These are phyloP conservation scores for Acanthurus leucopareius DNA, from an alignment of 2,797 vertebrate genomes.

Conservation along the genomic window DNA sequence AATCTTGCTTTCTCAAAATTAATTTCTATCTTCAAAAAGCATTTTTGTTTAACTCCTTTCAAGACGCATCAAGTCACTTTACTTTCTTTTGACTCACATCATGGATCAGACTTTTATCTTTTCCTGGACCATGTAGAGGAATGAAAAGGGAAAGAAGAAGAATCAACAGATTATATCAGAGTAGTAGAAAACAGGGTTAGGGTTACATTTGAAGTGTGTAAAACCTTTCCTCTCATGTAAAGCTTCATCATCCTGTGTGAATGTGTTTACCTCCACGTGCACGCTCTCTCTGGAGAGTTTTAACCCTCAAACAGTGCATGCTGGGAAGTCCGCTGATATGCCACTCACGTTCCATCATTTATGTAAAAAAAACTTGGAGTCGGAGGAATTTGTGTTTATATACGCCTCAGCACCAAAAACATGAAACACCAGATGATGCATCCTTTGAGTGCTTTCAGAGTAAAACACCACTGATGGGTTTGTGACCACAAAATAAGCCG, in stretches of 20 bases:
- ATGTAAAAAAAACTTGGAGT: background rate
- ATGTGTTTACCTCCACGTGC: background rate
- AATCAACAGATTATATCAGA: background rate
- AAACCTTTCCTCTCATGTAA: no score
- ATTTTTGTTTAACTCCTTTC: no score
- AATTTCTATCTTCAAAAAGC: no score
- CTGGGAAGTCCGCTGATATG: background rate
- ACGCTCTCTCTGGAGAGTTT: background rate
- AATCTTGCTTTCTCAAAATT: no score
- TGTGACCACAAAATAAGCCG: slow-evolving; percentile 20
- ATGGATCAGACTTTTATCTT: background rate
- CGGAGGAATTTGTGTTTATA: no score
- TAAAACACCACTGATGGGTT: slow-evolving; percentile 21
- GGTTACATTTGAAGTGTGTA: no score
- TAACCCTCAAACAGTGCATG: background rate
- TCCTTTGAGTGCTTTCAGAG: slow-evolving; percentile 2
- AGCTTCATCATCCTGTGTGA: no score
- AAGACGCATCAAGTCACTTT: background rate
- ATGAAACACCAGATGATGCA: no score
- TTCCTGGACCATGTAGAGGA: no score
- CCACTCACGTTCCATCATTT: background rate
- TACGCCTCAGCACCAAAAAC: no score
- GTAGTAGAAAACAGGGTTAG: no score
- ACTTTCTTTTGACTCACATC: background rate
- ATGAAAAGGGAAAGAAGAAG: background rate